Conservation (phyloP, 2,113 vertebrate genomes). For the Candoia aspera region DNA sequence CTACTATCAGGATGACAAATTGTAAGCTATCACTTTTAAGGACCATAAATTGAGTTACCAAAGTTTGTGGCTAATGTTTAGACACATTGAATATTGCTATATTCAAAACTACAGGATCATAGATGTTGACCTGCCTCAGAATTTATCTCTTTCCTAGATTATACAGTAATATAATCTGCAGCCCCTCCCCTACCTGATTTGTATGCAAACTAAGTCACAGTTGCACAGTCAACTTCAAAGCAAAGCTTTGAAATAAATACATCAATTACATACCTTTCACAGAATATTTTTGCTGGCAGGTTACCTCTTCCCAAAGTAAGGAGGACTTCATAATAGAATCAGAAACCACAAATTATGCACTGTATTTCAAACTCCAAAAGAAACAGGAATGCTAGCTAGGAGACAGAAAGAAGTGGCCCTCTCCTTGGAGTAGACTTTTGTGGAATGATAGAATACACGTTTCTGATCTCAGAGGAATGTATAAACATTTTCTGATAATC, state of each 20-base stretch:
- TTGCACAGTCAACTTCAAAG: neutral
- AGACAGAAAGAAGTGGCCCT: neutral
- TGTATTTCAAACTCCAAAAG: neutral
- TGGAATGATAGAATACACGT: neutral
- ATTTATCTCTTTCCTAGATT: neutral
- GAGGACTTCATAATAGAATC: neutral
- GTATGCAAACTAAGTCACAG: neutral
- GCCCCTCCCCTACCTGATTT: neutral
- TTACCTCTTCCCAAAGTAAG: neutral
- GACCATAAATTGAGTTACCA: neutral
- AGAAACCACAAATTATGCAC: neutral
- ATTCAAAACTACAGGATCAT: neutral
- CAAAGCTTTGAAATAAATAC: neutral
- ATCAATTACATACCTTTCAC: neutral
- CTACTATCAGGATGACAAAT: neutral
- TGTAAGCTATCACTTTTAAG: neutral
- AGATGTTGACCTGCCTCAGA: neutral
- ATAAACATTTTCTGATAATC: neutral
- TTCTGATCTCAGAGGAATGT: neutral
- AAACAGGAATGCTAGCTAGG: neutral
- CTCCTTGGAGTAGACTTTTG: neutral
- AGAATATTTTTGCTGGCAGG: neutral
- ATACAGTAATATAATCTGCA: neutral
- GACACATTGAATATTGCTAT: neutral
- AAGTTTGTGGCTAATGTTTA: neutral